phyloP scores from a whole-genome alignment of 2,888 invertebrate species.

The Podabrus alpinus region DNA sequence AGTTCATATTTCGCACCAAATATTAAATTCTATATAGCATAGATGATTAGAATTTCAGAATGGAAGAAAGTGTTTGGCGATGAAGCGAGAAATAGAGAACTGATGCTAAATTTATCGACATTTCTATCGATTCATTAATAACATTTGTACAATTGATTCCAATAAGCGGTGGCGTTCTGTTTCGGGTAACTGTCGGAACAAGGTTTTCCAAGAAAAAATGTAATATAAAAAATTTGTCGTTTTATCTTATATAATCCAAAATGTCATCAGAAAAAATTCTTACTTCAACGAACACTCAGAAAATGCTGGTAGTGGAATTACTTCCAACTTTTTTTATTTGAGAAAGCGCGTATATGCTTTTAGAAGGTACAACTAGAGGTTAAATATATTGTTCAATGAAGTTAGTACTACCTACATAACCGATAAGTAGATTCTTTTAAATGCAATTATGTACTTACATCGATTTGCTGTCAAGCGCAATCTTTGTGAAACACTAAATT shows the following conservation, averaged over 20 bases:
- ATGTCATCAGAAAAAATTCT: not conserved
- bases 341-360: not conserved
- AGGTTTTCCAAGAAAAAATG: constrained; percentile 1
- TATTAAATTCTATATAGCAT: not conserved
- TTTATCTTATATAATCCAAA: not conserved
- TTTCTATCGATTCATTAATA: constrained; percentile 9
- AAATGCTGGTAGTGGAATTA: not conserved
- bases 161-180: not conserved
- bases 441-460: not conserved
- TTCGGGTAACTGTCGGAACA: not conserved
- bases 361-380: not conserved
- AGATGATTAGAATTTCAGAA: not conserved
- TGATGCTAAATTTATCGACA: not conserved
- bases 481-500: not conserved
- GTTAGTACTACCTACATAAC: not conserved
- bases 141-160: constrained; percentile 13
- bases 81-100: not conserved
- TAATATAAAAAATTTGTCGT: not conserved
- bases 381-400: not conserved
- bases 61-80: not conserved
- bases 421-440: not conserved
- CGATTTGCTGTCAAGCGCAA: not conserved
- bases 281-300: not conserved
- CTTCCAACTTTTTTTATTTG: not conserved
- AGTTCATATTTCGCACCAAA: not conserved